Evolutionary conservation across 2,113 vertebrate genomes (phyloP).

Genomic region (Isichthys henryi): DNA sequence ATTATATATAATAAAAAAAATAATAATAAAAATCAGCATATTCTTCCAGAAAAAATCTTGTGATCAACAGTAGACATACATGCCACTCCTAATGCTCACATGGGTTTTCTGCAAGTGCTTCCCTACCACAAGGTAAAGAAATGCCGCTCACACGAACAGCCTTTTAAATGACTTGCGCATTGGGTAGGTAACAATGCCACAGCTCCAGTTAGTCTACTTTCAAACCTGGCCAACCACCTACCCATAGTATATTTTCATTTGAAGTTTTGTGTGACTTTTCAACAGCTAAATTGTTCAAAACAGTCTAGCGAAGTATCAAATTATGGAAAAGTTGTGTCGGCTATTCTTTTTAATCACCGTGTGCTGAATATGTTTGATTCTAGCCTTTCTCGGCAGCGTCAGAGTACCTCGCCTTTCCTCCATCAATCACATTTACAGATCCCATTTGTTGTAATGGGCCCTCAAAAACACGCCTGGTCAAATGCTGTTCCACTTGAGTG

Average conservation of each 20-base stretch:
- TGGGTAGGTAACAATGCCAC: background rate
- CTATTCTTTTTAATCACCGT: background rate
- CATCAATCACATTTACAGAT: conserved; percentile 56
- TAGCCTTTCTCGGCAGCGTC: background rate
- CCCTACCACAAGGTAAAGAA: background rate
- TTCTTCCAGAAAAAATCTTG: background rate
- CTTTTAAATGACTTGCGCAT: background rate
- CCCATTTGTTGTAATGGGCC: conserved; percentile 48
- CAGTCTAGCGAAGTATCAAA: background rate
- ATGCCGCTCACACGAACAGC: background rate
- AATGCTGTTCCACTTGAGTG: conserved; percentile 55
- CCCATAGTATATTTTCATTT: background rate
- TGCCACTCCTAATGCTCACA: background rate
- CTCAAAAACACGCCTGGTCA: conserved; percentile 50
- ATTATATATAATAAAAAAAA: background rate
- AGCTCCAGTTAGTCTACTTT: background rate
- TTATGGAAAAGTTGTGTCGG: background rate
- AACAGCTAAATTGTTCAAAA: background rate
- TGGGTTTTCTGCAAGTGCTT: background rate
- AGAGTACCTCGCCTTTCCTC: conserved; percentile 20
- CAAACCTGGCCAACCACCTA: background rate
- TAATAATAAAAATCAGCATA: background rate
- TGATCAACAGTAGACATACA: background rate
- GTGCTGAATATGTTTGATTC: background rate
- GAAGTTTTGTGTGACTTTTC: background rate